Conservation (phyloP, 1,140 invertebrate genomes). For the Pogonus chalceus region DNA sequence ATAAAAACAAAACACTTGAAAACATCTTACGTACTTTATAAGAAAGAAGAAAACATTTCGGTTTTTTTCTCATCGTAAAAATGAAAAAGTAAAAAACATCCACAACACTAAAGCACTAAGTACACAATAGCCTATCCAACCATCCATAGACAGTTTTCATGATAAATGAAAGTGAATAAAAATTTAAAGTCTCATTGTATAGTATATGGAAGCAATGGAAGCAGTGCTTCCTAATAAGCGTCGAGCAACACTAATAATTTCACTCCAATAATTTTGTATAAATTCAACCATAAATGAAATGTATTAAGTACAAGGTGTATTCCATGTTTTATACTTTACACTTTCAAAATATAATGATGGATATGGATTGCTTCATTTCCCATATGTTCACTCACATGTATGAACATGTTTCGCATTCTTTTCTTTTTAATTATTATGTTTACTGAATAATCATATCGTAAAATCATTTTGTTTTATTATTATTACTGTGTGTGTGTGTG, state of each 20-base stretch:
- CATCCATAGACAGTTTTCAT: no score
- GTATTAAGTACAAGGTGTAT: background rate
- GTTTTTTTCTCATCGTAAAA: background rate
- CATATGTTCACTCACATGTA: conserved; percentile 26
- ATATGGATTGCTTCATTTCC: conserved; percentile 15
- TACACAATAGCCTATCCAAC: background rate
- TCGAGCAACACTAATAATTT: no score
- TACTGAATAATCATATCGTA: no score
- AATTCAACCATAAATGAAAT: background rate
- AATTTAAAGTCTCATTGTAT: no score
- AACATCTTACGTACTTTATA: no score
- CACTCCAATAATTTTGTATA: background rate
- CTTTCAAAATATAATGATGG: background rate
- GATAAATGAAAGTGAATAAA: background rate
- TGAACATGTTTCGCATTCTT: conserved; percentile 1
- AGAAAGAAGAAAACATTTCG: background rate
- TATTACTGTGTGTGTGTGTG: no score
- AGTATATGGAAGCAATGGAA: no score
- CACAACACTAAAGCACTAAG: background rate
- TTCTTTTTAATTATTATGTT: background rate
- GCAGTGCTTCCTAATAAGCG: no score
- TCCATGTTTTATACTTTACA: background rate
- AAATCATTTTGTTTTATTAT: no score
- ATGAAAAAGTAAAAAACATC: background rate
- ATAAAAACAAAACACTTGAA: no score